Percentiles rank a stretch among this genome's conserved stretches.
phyloP scores from a whole-genome alignment of 2,888 invertebrate genomes.

The Hypolimnas misippus region DNA sequence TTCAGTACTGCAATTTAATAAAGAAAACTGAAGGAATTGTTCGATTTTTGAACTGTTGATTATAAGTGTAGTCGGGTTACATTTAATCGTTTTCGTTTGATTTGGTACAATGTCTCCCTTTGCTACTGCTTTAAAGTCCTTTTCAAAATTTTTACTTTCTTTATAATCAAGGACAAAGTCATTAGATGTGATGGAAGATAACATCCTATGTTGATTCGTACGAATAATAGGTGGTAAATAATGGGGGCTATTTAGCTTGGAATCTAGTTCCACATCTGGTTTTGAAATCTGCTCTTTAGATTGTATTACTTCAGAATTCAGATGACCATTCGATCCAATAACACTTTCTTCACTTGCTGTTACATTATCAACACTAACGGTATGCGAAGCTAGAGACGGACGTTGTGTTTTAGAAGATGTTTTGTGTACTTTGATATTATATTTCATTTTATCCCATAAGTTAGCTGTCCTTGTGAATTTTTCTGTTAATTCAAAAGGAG shows the following conservation, averaged over 20 bases:
- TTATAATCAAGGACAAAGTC: constrained; percentile 46
- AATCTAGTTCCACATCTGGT: constrained; percentile 43
- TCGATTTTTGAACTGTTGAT: constrained; percentile 50
- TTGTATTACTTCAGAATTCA: constrained; percentile 58
- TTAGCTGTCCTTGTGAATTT: constrained; percentile 59
- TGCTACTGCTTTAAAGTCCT: constrained; percentile 30
- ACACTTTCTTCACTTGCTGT: constrained; percentile 43
- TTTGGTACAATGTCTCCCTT: constrained; percentile 43
- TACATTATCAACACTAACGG: constrained; percentile 34
- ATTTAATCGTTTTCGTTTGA: constrained; percentile 50
- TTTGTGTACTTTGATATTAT: constrained; percentile 38
- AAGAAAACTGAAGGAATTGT: constrained; percentile 58
- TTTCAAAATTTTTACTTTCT: constrained; percentile 30
- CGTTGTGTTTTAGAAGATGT: constrained; percentile 16
- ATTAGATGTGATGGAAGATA: constrained; percentile 55
- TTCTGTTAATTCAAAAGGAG: constrained; percentile 66
- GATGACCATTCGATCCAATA: constrained; percentile 51
- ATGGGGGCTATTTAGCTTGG: constrained; percentile 31
- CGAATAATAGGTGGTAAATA: constrained; percentile 54
- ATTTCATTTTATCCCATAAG: constrained; percentile 56
- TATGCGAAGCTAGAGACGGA: constrained; percentile 19
- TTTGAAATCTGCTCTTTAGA: constrained; percentile 38
- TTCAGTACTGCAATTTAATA: constrained; percentile 58
- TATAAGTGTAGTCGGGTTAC: constrained; percentile 53
- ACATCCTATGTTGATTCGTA: constrained; percentile 59